phyloP scores from a whole-genome alignment of 2,113 vertebrate genomes.

The Steatornis caripensis region DNA sequence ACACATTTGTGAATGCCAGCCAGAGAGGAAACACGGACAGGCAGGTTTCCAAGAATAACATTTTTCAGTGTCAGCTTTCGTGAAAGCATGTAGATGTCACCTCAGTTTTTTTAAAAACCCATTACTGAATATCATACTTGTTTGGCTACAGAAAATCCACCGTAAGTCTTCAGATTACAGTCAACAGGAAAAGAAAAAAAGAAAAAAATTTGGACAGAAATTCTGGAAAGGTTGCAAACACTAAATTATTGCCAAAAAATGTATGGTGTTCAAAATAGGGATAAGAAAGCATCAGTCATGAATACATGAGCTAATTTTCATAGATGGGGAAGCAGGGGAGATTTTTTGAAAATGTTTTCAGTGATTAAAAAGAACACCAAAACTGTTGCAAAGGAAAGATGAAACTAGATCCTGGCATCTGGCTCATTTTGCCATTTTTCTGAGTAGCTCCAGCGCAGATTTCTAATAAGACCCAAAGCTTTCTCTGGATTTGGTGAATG shows the following conservation, averaged over 20 bases:
- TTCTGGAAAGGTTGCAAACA: neutral
- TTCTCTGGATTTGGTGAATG: neutral
- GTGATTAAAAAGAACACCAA: neutral
- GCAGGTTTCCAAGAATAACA: conserved; percentile 2
- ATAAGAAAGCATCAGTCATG: neutral
- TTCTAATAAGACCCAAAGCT: neutral
- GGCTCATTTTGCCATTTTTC: neutral
- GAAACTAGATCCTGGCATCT: neutral
- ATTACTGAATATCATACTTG: neutral
- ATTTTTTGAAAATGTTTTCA: neutral
- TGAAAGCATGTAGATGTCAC: neutral
- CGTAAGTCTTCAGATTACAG: neutral
- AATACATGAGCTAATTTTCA: neutral
- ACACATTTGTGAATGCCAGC: conserved; percentile 17
- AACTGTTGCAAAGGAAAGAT: neutral
- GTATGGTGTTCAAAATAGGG: neutral
- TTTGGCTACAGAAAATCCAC: neutral
- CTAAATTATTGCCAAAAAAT: neutral
- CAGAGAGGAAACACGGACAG: neutral
- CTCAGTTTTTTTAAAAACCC: neutral
- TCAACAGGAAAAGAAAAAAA: neutral
- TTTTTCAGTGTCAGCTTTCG: neutral
- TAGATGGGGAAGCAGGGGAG: neutral
- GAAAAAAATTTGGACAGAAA: neutral
- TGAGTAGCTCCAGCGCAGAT: neutral